These are phyloP conservation scores for Hipposideros larvatus DNA, from an alignment of 2,797 vertebrate genomes.

Conservation along the genomic window DNA sequence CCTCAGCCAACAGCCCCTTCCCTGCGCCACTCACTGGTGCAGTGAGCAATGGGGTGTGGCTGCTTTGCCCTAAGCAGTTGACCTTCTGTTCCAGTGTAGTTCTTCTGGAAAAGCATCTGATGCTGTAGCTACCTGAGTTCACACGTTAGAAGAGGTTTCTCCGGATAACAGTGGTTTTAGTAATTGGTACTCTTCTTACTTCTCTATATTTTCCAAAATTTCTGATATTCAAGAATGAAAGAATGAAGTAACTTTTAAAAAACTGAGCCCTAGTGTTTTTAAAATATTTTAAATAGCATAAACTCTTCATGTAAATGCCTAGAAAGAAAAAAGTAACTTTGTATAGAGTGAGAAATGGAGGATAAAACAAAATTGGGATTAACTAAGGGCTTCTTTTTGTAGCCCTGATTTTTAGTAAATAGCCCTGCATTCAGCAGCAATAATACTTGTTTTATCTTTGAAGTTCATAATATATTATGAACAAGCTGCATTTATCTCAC, in stretches of 20 bases:
- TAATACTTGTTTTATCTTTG: neutral
- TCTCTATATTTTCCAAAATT: constrained; percentile 3
- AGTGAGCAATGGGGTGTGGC: neutral
- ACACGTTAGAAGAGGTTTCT: neutral
- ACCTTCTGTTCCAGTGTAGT: neutral
- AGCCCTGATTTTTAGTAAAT: neutral
- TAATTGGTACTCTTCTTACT: neutral
- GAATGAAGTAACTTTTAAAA: neutral
- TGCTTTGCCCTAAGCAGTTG: neutral
- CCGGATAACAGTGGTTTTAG: neutral
- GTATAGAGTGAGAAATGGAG: neutral
- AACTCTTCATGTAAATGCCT: neutral
- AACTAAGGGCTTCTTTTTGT: neutral
- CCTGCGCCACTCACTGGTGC: neutral
- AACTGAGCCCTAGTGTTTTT: neutral
- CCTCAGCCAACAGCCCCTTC: neutral
- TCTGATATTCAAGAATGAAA: neutral
- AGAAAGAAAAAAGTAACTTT: neutral
- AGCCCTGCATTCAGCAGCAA: neutral
- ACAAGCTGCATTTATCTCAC: neutral
- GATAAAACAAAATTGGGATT: neutral
- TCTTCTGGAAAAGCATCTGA: neutral
- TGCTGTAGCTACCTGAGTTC: neutral
- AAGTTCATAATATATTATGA: neutral
- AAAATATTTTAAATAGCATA: neutral